These are phyloP conservation scores for Tichodroma muraria DNA, from an alignment of 2,113 vertebrate species.

Conservation along the genomic window DNA sequence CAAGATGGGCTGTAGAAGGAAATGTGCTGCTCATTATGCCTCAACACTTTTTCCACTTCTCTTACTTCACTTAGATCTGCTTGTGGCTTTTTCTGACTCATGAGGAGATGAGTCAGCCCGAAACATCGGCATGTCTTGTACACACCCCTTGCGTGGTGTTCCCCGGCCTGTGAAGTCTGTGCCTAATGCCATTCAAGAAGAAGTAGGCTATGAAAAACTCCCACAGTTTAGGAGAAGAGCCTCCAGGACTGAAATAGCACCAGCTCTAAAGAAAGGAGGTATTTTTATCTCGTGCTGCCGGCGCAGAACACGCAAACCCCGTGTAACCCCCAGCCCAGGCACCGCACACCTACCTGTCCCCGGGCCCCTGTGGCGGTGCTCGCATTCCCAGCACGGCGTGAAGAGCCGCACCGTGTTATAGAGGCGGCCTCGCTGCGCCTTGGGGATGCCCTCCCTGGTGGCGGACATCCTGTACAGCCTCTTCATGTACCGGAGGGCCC, in stretches of 20 bases:
- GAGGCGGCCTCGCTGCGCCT: slow-evolving; percentile 57
- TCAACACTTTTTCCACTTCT: background rate
- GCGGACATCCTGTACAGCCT: slow-evolving; percentile 82
- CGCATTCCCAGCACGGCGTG: slow-evolving; percentile 75
- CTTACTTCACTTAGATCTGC: background rate
- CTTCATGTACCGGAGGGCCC: slow-evolving; percentile 86
- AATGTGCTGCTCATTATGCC: fast-evolving
- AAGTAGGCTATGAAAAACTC: background rate
- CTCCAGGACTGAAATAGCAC: background rate
- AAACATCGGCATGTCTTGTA: background rate
- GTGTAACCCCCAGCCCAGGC: fast-evolving
- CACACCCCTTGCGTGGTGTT: background rate
- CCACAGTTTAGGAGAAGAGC: background rate
- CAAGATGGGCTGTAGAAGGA: background rate
- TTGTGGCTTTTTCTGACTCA: background rate
- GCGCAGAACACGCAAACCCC: fast-evolving
- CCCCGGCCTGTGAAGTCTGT: background rate
- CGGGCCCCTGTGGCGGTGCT: background rate
- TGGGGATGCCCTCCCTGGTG: slow-evolving; percentile 77
- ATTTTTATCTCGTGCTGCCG: background rate
- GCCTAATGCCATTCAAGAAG: background rate
- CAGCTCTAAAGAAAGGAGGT: background rate
- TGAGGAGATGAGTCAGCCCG: background rate
- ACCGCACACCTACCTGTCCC: background rate
- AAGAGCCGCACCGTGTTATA: slow-evolving; percentile 91